Conservation (phyloP, 2,888 invertebrate genomes). For the Drosophila trichaetosa region DNA sequence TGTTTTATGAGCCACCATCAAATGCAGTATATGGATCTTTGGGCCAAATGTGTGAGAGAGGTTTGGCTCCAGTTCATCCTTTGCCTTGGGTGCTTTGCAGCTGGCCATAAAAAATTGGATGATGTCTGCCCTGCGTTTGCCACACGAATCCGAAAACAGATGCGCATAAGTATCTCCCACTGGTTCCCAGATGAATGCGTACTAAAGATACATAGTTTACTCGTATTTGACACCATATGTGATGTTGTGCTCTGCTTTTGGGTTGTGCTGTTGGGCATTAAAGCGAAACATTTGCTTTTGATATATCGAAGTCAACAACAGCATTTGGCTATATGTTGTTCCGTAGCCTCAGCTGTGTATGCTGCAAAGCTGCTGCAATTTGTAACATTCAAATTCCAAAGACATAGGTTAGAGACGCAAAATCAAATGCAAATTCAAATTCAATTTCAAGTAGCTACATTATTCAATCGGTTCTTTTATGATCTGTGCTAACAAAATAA, state of each 20-base stretch:
- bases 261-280: conserved; percentile 39
- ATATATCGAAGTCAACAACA: conserved; percentile 66
- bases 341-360: conserved; percentile 61
- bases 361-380: conserved; percentile 67
- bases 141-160: conserved; percentile 30
- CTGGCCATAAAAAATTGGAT: conserved; percentile 67
- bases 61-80: conserved; percentile 13
- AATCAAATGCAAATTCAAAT: background rate
- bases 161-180: conserved; percentile 47
- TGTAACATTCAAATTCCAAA: conserved; percentile 32
- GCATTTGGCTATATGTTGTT: conserved; percentile 7
- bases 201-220: conserved; percentile 48
- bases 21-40: conserved; percentile 56
- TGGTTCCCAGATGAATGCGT: conserved; percentile 39
- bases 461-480: background rate
- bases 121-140: conserved; percentile 36
- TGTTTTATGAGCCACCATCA: conserved; percentile 68
- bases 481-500: background rate
- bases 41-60: conserved; percentile 21
- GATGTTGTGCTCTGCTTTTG: conserved; percentile 13
- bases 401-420: conserved; percentile 18
- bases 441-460: background rate
- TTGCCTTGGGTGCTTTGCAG: conserved; percentile 14
- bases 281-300: conserved; percentile 59
- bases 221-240: conserved; percentile 39